Base-by-base conservation (phyloP, 2,888 invertebrate genomes). In the Ferrisia virgata region DNA sequence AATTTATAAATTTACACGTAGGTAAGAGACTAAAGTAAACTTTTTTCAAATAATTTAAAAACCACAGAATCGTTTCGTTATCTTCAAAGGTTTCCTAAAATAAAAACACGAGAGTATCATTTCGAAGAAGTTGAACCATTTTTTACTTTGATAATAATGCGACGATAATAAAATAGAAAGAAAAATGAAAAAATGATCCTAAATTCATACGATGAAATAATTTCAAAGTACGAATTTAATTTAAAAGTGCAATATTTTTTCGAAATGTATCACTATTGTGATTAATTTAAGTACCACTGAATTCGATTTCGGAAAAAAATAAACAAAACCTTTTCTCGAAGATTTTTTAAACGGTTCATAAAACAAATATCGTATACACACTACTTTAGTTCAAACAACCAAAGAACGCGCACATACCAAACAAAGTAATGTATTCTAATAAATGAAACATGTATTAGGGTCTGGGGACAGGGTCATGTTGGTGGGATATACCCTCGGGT, bases 301-400 rank as follows among this genome's bases (percentile, higher is more conserved):
- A 28, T 64, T 64, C 11, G 28, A 64, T 64, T 64, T 64, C 58
- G 58, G 58, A 11, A 64, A 64, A n/a, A 64, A 64, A 13, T 25
- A 64, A 64, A 64, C 58, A 64, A 64, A 64, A 64, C 28, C 58
- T 64, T 64, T 28, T 28, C 43, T 43, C 8, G 18, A 18, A 64
- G 58, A 28, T 28, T 28, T 47, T 64, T 64, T 64, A 25, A 64
- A 64, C 28, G 58, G 28, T 64, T 64, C 13, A 64, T 25, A 64
- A 28, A 64, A 64, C 58, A 64, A 64, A 64, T 64, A 64, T 47
- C 47, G n/a, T 25, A 64, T 64, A n/a, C n/a, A n/a, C n/a, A n/a
- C n/a, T n/a, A n/a, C n/a, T 64, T 64, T 64, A 64, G 58, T 64
- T 64, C n/a, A 64, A 64, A 64, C 58, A 64, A 64, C 28, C 25